Conservation (phyloP, 2,888 invertebrate genomes). For the Lasioglossum vierecki region DNA sequence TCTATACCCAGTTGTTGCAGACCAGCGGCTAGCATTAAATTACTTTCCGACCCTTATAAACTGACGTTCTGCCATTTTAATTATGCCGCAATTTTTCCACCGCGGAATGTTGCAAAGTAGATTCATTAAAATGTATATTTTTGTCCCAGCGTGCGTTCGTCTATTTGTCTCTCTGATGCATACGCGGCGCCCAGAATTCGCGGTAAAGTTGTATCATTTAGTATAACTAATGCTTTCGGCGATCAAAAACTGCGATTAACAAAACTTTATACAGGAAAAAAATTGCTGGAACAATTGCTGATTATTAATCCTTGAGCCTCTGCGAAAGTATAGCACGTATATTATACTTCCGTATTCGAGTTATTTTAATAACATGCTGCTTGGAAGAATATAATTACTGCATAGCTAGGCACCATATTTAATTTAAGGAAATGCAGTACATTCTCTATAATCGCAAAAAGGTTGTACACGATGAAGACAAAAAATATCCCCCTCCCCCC, state of each 20-base stretch:
- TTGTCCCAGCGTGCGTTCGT: neutral
- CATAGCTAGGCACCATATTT: no score
- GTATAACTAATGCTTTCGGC: constrained; percentile 2
- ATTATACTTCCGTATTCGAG: neutral
- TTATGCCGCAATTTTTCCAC: constrained; percentile 27
- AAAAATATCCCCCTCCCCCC: no score
- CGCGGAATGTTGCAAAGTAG: constrained; percentile 29
- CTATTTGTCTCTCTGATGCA: neutral
- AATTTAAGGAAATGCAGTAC: no score
- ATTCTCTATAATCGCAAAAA: no score
- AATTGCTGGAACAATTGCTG: neutral
- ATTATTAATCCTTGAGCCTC: neutral
- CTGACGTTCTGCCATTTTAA: constrained; percentile 32
- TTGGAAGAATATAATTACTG: neutral
- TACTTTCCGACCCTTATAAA: constrained; percentile 37
- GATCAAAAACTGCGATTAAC: neutral
- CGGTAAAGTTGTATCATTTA: constrained; percentile 2
- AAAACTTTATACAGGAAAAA: neutral
- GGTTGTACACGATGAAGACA: no score
- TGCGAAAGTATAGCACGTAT: neutral
- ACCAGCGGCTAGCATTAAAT: constrained; percentile 36
- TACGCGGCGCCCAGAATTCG: neutral
- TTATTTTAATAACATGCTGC: neutral
- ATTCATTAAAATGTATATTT: constrained; percentile 50
- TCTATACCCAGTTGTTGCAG: constrained; percentile 24